phyloP scores from a whole-genome alignment of 2,113 vertebrate genomes.

The Scomber colias region DNA sequence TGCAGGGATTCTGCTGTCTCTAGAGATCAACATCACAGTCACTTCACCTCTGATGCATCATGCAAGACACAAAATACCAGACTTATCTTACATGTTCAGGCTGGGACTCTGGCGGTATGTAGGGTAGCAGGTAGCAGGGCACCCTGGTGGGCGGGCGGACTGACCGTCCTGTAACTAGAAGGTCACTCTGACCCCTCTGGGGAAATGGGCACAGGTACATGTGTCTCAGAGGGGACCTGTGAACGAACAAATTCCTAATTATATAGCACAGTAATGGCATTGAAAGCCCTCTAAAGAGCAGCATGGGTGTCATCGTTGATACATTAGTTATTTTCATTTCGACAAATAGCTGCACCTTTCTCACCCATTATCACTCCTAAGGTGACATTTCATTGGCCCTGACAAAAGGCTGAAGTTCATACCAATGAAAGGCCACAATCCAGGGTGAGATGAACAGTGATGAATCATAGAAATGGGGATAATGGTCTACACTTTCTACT shows the following conservation, averaged over 20 bases:
- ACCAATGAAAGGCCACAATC: no score
- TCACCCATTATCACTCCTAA: background rate
- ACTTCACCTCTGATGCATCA: conserved; percentile 48
- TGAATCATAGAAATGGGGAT: no score
- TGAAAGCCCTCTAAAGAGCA: conserved; percentile 58
- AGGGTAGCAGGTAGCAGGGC: conserved; percentile 22
- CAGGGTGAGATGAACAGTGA: no score
- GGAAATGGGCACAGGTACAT: conserved; percentile 49
- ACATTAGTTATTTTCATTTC: conserved; percentile 20
- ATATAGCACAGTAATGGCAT: conserved; percentile 41
- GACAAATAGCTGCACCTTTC: conserved; percentile 29
- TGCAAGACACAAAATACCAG: conserved; percentile 45
- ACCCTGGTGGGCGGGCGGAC: conserved; percentile 24
- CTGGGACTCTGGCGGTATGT: background rate
- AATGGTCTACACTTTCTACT: no score
- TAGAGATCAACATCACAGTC: conserved; percentile 67
- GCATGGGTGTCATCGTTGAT: conserved; percentile 28
- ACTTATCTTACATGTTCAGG: conserved; percentile 29
- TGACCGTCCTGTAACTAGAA: conserved; percentile 59
- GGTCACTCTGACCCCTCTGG: conserved; percentile 48
- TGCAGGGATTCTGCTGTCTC: conserved; percentile 61
- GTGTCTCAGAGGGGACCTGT: conserved; percentile 50
- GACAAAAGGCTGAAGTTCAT: background rate
- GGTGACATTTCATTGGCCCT: background rate
- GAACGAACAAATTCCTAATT: conserved; percentile 59